These are phyloP conservation scores for Oxycera nigricornis DNA, from an alignment of 2,888 invertebrate genomes.

Conservation along the genomic window DNA sequence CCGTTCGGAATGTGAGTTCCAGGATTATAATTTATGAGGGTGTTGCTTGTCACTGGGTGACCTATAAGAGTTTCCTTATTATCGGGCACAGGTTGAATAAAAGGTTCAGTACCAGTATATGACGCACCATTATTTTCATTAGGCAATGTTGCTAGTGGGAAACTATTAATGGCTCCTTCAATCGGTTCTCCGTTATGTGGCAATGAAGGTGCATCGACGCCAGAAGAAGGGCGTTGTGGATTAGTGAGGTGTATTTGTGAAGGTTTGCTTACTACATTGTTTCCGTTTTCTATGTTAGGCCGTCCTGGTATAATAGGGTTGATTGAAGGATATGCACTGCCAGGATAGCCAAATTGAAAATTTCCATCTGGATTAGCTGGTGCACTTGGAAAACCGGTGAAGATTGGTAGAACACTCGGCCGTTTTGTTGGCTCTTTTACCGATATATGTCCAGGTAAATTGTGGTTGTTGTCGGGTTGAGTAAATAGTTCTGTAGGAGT, in stretches of 20 bases:
- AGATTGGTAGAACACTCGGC: neutral
- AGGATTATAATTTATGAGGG: neutral
- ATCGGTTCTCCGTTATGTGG: constrained; percentile 17
- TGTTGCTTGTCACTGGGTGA: neutral
- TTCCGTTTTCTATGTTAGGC: neutral
- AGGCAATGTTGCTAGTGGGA: neutral
- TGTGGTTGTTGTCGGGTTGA: neutral
- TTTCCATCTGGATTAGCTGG: neutral
- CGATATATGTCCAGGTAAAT: neutral
- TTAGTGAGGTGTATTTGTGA: neutral
- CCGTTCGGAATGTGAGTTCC: neutral
- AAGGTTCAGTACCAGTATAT: constrained; percentile 12
- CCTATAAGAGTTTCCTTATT: neutral
- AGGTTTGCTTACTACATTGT: neutral
- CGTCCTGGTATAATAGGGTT: neutral
- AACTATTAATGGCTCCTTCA: neutral
- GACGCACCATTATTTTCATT: neutral
- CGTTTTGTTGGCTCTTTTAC: neutral
- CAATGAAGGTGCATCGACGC: neutral
- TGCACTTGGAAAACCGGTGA: neutral
- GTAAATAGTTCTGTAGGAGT: neutral
- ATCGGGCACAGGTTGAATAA: constrained; percentile 25
- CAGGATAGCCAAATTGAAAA: neutral
- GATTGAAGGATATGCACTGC: neutral
- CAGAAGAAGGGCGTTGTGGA: neutral